These are phyloP conservation scores for Corythornis madagascariensis DNA, from an alignment of 2,113 vertebrate species.

Conservation along the genomic window DNA sequence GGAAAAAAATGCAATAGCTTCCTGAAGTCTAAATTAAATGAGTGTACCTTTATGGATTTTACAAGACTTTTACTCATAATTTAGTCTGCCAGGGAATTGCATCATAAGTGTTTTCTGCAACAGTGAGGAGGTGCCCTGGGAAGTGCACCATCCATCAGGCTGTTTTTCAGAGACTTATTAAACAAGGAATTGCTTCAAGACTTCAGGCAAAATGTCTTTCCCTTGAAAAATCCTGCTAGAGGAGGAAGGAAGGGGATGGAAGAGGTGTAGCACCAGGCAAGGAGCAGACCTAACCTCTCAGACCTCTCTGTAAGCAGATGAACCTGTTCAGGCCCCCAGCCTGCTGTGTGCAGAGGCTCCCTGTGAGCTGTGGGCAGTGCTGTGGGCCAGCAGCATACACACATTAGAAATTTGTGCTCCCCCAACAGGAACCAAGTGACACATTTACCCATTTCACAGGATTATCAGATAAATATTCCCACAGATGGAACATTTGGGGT, in stretches of 20 bases:
- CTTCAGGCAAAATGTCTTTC: not conserved
- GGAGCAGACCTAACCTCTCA: not conserved
- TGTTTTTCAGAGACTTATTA: not conserved
- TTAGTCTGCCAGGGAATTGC: not conserved
- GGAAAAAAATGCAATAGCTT: constrained; percentile 9
- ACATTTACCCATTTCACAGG: not conserved
- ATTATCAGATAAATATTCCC: not conserved
- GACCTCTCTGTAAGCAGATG: not conserved
- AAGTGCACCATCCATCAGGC: not conserved
- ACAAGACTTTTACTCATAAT: not conserved
- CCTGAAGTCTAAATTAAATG: constrained; percentile 37
- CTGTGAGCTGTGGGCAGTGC: rapidly evolving
- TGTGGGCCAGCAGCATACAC: not conserved
- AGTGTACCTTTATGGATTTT: constrained; percentile 4
- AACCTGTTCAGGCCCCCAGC: not conserved
- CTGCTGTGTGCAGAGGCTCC: not conserved
- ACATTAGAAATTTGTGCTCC: not conserved
- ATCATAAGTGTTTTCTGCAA: not conserved
- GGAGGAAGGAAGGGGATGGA: not conserved
- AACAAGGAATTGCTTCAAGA: not conserved
- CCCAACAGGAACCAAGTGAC: not conserved
- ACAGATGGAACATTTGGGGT: not conserved
- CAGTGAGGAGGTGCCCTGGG: not conserved
- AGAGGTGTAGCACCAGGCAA: not conserved
- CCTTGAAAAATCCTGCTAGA: not conserved